phyloP scores from a whole-genome alignment of 2,113 vertebrate genomes.

The Pica pica region DNA sequence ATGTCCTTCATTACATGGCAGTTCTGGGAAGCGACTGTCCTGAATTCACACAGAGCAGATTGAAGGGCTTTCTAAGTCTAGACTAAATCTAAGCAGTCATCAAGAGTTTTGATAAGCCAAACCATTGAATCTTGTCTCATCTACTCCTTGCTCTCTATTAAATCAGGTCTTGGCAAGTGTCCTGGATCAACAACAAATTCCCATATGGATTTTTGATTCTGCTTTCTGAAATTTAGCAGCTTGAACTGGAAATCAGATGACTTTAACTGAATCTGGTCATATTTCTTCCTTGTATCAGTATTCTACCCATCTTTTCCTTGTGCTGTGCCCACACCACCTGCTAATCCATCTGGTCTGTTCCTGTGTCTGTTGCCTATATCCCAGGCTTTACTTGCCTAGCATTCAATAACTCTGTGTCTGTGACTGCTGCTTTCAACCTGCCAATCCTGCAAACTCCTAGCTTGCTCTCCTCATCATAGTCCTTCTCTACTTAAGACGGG shows the following conservation, averaged over 20 bases:
- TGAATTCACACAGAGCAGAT: not conserved
- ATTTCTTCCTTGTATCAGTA: conserved; percentile 57
- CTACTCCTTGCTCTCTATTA: not conserved
- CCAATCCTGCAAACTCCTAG: not conserved
- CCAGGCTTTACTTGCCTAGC: conserved; percentile 21
- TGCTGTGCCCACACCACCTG: conserved; percentile 60
- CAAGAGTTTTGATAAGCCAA: not conserved
- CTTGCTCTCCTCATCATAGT: not conserved
- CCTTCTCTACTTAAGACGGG: not conserved
- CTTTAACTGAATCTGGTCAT: conserved; percentile 58
- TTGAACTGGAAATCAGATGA: conserved; percentile 49
- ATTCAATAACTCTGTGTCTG: not conserved
- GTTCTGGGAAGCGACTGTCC: not conserved
- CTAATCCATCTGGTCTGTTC: conserved; percentile 66
- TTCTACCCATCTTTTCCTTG: conserved; percentile 59
- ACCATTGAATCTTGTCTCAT: conserved; percentile 19
- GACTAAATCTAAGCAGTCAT: not conserved
- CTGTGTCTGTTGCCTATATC: conserved; percentile 2
- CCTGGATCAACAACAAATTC: conserved; percentile 17
- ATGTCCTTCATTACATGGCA: not conserved
- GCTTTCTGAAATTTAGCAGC: conserved; percentile 59
- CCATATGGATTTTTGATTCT: conserved; percentile 61
- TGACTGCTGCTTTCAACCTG: conserved; percentile 22
- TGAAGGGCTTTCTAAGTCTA: not conserved
- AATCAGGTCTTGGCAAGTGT: conserved; percentile 36